A percentile compares a stretch with the other conserved stretches of the same genome.
phyloP scores from a whole-genome alignment of 2,888 invertebrate species.

The Morinoia aosen region DNA sequence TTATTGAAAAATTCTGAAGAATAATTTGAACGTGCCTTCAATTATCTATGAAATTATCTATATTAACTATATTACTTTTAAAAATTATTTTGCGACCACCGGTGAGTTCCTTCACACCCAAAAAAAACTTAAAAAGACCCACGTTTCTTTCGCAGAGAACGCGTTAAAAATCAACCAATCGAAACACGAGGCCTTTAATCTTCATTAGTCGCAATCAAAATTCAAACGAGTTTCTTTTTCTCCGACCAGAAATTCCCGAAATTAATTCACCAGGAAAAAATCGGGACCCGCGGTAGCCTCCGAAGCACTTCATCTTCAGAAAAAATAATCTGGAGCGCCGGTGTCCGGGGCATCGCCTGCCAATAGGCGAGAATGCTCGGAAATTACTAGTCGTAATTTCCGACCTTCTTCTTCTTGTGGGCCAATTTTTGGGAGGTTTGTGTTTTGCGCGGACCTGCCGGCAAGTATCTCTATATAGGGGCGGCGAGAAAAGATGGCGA shows the following conservation, averaged over 20 bases:
- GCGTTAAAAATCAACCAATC: neutral
- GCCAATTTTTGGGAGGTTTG: slow-evolving; percentile 5
- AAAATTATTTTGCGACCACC: neutral
- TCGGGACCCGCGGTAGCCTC: neutral
- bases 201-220: neutral
- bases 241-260: neutral
- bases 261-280: neutral
- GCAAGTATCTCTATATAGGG: neutral
- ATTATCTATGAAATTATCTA: neutral
- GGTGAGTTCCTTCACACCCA: neutral
- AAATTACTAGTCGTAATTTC: slow-evolving; percentile 36
- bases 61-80: neutral
- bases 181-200: neutral
- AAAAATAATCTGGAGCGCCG: slow-evolving; percentile 27
- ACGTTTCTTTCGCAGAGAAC: neutral
- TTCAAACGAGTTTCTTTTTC: neutral
- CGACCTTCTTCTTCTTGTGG: neutral
- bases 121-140: neutral
- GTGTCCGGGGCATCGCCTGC: slow-evolving; percentile 39
- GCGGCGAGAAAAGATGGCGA: neutral
- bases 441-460: neutral
- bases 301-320: neutral
- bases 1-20: too few species aligned
- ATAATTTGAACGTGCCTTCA: neutral
- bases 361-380: slow-evolving; percentile 33